Evolutionary conservation across 2,797 vertebrate genomes (phyloP), one percentile per base, ranked within the genome.

Genomic region (Periparus ater): DNA sequence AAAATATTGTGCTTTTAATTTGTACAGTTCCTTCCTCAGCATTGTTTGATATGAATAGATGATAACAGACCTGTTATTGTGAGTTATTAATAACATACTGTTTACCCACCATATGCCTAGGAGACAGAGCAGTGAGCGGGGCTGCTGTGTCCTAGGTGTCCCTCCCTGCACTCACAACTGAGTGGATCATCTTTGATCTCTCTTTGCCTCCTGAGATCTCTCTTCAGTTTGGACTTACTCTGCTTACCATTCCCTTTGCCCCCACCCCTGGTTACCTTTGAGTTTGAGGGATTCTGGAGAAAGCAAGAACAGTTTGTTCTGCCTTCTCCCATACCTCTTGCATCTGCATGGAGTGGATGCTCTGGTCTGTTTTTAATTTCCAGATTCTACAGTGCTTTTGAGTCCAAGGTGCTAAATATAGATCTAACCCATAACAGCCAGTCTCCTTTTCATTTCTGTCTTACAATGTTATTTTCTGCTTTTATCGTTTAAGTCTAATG

Each of bases 341-440:
- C 3, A 1, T 88, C 84, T 86, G 13, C 77, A 70, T n/a, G 51
- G 55, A 60, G 55, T 78, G 38, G 76, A 75, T 89, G 48, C 30
- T 89, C 30, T 45, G 27, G 54, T 88, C 91, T 96, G 93, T 30
- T 96, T 93, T 86, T 86, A 79, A 94, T 93, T 95, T 95, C 42
- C 63, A 36, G 15, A 50, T 91, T 83, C 55, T 88, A 32, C 50
- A 42, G 36, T 50, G 70, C 16, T 93, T 95, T 94, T 92, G 87
- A 89, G 61, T 95, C 91, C 88, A 85, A 81, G 45, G 63, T 91
- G 79, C 96, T 96, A 96, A 95, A 96, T 93, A 95, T 96, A 96
- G 91, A 66, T 45, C 79, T 88, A 94, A 66, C 58, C 42, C 45
- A 8, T 93, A 95, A 93, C 13, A 90, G 60, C 55, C 76, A 92